Conservation (phyloP, 2,113 vertebrate genomes). For the Andinoacara biseriatus region DNA sequence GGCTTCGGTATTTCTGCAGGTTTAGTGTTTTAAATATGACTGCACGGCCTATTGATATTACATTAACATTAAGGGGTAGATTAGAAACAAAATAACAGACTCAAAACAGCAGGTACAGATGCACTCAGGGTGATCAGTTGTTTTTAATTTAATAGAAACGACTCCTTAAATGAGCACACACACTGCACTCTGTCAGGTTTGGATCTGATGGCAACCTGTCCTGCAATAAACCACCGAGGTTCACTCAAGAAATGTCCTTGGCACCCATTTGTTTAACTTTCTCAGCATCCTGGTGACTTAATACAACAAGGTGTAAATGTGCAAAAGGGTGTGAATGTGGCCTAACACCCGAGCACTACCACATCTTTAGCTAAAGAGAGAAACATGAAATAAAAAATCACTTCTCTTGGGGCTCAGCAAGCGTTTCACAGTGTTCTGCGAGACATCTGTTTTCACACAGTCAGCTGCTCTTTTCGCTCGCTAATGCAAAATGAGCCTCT, state of each 20-base stretch:
- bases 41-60: background rate
- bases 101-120: background rate
- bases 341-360: background rate
- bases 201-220: background rate
- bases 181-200: background rate
- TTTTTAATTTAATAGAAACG: background rate
- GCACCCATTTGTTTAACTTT: background rate
- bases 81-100: background rate
- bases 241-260: background rate
- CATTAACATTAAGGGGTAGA: background rate
- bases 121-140: background rate
- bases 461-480: background rate
- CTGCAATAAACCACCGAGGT: background rate
- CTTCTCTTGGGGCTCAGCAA: background rate
- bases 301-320: background rate
- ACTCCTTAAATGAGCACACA: background rate
- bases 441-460: background rate
- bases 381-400: background rate
- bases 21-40: constrained; percentile 7
- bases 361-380: background rate
- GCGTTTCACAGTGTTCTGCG: background rate
- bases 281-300: background rate
- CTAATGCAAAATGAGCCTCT: background rate
- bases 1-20: background rate
- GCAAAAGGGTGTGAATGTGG: background rate